Evolutionary conservation across 2,113 vertebrate species (phyloP).

Genomic region (Agapornis roseicollis): DNA sequence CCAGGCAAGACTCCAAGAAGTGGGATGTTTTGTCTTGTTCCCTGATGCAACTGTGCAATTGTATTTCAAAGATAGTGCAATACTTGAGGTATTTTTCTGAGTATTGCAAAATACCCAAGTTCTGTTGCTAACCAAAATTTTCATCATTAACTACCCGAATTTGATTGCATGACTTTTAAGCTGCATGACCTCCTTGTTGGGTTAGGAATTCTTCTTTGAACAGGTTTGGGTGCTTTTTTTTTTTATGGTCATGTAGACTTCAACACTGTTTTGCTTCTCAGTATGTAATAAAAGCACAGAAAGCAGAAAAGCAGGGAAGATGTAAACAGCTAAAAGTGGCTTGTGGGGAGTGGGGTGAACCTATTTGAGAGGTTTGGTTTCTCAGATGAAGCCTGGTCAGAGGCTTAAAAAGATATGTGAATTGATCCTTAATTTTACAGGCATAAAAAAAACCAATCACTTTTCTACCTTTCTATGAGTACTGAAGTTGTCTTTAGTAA

Average conservation of each 20-base stretch:
- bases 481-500: background rate
- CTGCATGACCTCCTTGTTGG: background rate
- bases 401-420: background rate
- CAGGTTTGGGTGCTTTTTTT: rapidly evolving
- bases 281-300: background rate
- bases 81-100: background rate
- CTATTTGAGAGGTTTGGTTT: background rate
- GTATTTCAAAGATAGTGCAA: background rate
- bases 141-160: background rate
- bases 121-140: background rate
- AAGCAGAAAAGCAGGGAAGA: background rate
- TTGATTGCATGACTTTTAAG: background rate
- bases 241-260: background rate
- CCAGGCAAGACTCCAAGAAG: background rate
- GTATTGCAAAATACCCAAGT: background rate
- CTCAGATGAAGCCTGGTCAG: background rate
- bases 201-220: background rate
- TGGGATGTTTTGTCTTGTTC: background rate
- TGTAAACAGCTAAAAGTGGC: background rate
- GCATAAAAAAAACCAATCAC: background rate
- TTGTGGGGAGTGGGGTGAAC: background rate
- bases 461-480: background rate
- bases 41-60: background rate
- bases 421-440: background rate
- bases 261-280: background rate